Conservation (phyloP, 1,140 invertebrate genomes). For the Conus ventricosus region DNA sequence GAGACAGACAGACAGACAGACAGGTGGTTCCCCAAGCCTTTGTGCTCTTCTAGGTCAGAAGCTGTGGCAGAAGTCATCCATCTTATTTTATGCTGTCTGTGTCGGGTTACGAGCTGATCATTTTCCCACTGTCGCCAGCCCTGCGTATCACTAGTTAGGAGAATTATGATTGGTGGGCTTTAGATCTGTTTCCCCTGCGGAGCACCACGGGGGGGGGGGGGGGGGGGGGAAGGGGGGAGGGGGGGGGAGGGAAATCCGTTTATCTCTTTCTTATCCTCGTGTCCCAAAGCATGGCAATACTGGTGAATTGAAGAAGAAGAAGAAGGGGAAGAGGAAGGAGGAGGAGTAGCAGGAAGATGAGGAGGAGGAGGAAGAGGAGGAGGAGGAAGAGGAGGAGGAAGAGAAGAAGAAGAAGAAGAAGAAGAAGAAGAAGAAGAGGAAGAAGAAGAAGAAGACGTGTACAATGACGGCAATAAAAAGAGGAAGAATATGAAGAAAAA, state of each 20-base stretch:
- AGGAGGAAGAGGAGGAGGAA: no score
- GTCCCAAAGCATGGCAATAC: neutral
- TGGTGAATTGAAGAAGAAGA: neutral
- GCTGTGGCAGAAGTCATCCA: neutral
- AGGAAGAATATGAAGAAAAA: neutral
- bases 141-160: neutral
- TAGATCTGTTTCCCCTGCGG: neutral
- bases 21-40: neutral
- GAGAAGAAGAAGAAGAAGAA: neutral
- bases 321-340: neutral
- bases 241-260: neutral
- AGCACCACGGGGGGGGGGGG: neutral
- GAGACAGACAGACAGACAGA: no score
- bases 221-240: no score
- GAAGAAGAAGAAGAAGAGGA: neutral
- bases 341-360: neutral
- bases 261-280: neutral
- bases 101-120: neutral
- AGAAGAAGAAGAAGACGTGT: neutral
- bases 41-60: neutral
- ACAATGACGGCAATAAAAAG: neutral
- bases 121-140: neutral
- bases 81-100: neutral
- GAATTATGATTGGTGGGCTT: neutral
- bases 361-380: neutral